A percentile compares a stretch with the other conserved stretches of the same genome.
These are phyloP conservation scores for Thereva nobilitata DNA, from an alignment of 2,888 invertebrate species.

Conservation along the genomic window DNA sequence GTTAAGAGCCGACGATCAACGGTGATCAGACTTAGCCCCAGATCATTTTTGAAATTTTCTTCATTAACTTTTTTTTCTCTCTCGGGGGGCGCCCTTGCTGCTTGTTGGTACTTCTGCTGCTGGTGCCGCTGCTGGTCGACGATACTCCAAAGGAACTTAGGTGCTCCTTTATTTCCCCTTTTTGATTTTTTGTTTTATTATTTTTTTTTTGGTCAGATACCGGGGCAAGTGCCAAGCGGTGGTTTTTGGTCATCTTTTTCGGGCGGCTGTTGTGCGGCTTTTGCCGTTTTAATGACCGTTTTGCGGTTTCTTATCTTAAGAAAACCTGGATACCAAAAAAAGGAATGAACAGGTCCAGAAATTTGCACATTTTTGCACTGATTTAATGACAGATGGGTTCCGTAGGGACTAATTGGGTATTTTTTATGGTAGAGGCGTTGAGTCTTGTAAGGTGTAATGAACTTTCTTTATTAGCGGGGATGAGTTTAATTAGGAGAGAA, in stretches of 20 bases:
- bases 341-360: not conserved
- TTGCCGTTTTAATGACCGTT: slow-evolving; percentile 28
- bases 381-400: slow-evolving; percentile 25
- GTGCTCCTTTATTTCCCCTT: no score
- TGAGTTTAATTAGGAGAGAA: no score
- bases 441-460: not conserved
- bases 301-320: slow-evolving; percentile 29
- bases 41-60: slow-evolving; percentile 26
- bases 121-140: not conserved
- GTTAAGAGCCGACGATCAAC: not conserved
- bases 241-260: not conserved
- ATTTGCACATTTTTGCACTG: slow-evolving; percentile 22
- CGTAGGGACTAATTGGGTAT: not conserved
- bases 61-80: slow-evolving; percentile 8
- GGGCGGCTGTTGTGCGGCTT: slow-evolving; percentile 28
- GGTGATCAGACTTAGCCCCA: not conserved
- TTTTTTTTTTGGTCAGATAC: not conserved
- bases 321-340: not conserved
- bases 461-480: no score
- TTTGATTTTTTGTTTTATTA: not conserved
- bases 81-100: not conserved
- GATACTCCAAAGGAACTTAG: no score
- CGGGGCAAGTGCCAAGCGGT: slow-evolving; percentile 12
- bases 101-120: not conserved
- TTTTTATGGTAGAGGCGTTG: not conserved